phyloP scores from a whole-genome alignment of 2,113 vertebrate genomes.

The Thryonomys swinderianus region DNA sequence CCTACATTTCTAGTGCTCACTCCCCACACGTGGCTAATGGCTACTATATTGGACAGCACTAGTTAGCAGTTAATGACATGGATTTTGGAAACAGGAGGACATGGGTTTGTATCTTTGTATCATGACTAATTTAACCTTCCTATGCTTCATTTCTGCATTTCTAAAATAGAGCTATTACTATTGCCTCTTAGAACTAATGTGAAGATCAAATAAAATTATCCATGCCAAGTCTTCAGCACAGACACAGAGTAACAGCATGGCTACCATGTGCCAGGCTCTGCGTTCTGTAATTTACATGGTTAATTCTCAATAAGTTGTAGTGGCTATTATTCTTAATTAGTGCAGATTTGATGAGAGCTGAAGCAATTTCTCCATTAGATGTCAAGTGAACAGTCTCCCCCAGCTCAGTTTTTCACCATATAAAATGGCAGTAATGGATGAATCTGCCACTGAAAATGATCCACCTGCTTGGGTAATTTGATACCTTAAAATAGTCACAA shows the following conservation, averaged over 20 bases:
- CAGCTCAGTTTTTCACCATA: conserved; percentile 21
- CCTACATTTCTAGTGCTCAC: not conserved
- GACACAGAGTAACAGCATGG: no score
- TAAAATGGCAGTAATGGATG: conserved; percentile 17
- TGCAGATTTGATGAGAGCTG: not conserved
- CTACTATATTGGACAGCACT: not conserved
- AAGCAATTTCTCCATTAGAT: conserved; percentile 29
- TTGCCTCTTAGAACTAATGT: not conserved
- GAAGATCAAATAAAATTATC: not conserved
- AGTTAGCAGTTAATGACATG: not conserved
- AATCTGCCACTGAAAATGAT: not conserved
- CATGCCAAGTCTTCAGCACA: not conserved
- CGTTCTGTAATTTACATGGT: not conserved
- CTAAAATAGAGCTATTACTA: not conserved
- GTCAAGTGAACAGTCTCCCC: not conserved
- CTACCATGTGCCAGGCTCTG: not conserved
- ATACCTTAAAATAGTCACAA: not conserved
- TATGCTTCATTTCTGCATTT: not conserved
- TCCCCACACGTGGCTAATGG: no score
- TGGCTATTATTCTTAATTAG: not conserved
- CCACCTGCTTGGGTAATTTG: not conserved
- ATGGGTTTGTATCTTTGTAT: not conserved
- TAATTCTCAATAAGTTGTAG: not conserved
- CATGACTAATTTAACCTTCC: not conserved
- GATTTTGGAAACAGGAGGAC: not conserved